A percentile compares a stretch with the other conserved stretches of the same genome.
phyloP scores from a whole-genome alignment of 2,113 vertebrate genomes.

The Pandion haliaetus region DNA sequence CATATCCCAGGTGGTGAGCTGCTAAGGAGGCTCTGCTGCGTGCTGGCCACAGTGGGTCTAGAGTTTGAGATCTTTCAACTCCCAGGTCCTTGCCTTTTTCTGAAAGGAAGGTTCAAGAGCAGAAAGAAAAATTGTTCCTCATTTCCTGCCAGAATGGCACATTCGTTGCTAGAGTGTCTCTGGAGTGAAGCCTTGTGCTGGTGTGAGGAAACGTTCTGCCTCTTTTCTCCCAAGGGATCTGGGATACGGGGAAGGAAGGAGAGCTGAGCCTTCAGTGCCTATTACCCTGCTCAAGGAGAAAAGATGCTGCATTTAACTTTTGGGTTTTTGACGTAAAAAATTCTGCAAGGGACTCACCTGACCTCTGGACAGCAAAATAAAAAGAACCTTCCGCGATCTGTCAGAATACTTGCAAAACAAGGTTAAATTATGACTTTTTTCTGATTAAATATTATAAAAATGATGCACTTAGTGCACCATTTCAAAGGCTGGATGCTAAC shows the following conservation, averaged over 20 bases:
- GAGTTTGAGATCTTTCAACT: background rate
- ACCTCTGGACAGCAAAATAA: background rate
- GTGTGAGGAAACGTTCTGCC: background rate
- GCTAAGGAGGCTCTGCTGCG: background rate
- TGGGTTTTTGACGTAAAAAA: background rate
- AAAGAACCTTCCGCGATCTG: background rate
- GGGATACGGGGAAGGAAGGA: background rate
- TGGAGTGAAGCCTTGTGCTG: background rate
- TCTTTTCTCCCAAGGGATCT: background rate
- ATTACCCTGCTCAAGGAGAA: background rate
- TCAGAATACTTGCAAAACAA: conserved; percentile 54
- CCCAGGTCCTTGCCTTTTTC: background rate
- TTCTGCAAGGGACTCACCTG: background rate
- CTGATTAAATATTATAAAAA: conserved; percentile 32
- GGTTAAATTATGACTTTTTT: conserved; percentile 42
- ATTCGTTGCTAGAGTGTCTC: background rate
- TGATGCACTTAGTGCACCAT: background rate
- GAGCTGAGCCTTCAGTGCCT: background rate
- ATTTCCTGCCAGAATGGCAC: background rate
- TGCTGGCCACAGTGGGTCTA: background rate
- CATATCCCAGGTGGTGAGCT: background rate
- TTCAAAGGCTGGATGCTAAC: conserved; percentile 65
- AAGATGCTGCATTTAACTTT: background rate
- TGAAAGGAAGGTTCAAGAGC: background rate
- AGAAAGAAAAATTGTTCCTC: background rate